Evolutionary conservation across 35 echinoderm and acorn worm species (phyloP).

Genomic region (Strongylocentrotus purpuratus): DNA sequence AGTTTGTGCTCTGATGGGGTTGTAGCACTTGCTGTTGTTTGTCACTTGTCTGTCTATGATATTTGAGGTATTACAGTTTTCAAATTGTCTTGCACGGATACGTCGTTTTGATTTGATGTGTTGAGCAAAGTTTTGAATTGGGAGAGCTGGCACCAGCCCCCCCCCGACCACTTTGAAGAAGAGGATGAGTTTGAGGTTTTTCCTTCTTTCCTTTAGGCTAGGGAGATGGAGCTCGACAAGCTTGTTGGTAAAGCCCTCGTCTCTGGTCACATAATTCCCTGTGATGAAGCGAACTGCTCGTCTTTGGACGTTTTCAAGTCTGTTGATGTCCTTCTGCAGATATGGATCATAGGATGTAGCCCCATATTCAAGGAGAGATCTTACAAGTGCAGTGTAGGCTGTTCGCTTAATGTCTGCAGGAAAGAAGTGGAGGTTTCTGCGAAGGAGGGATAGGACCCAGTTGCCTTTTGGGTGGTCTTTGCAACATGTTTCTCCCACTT

Average conservation of each 20-base stretch:
- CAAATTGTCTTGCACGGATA: too few species aligned
- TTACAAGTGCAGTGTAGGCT: too few species aligned
- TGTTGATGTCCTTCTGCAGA: neutral
- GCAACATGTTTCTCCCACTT: too few species aligned
- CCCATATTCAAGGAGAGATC: neutral
- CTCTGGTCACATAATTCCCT: neutral
- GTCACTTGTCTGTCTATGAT: too few species aligned
- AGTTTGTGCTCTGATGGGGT: too few species aligned
- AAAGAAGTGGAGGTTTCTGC: too few species aligned
- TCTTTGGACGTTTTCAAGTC: neutral
- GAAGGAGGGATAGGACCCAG: too few species aligned
- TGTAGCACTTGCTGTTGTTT: too few species aligned
- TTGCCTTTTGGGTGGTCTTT: too few species aligned
- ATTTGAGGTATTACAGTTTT: too few species aligned
- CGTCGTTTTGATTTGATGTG: too few species aligned
- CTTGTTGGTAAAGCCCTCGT: neutral
- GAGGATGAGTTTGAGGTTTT: neutral
- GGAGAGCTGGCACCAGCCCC: neutral
- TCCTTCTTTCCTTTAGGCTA: neutral
- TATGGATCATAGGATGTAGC: neutral
- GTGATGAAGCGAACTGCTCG: neutral
- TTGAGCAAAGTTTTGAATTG: conserved; percentile 13
- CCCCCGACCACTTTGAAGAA: conserved; percentile 7
- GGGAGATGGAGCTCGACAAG: neutral
- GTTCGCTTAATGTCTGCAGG: too few species aligned